These are phyloP conservation scores for Acanthosepion esculentum DNA, from an alignment of 2,888 invertebrate species.

Conservation along the genomic window DNA sequence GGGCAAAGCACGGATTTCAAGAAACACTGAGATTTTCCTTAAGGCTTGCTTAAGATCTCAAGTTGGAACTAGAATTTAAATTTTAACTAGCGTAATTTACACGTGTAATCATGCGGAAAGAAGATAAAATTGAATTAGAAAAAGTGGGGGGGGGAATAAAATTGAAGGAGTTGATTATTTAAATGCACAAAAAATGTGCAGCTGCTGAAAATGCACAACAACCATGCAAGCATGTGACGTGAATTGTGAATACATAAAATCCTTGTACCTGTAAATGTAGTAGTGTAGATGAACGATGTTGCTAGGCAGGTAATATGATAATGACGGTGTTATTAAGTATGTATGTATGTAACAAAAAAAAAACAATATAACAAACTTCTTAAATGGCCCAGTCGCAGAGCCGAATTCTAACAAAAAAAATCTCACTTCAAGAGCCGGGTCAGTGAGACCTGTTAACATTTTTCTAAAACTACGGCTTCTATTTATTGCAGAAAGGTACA, in stretches of 20 bases:
- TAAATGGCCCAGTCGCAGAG: neutral
- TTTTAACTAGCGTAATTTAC: neutral
- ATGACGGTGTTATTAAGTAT: neutral
- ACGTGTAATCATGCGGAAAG: neutral
- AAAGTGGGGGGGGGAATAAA: neutral
- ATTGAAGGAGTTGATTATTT: too few relatives aligned
- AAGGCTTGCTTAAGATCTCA: too few relatives aligned
- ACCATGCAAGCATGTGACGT: neutral
- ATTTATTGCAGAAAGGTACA: too few relatives aligned
- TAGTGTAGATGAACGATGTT: neutral
- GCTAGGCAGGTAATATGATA: neutral
- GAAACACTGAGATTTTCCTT: too few relatives aligned
- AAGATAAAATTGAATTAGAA: neutral
- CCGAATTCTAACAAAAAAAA: neutral
- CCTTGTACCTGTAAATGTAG: neutral
- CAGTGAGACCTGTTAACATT: neutral
- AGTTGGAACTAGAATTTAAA: too few relatives aligned
- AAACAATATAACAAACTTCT: neutral
- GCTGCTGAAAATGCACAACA: neutral
- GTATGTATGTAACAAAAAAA: neutral
- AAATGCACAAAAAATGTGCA: neutral
- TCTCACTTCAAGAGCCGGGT: neutral
- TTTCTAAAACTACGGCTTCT: neutral
- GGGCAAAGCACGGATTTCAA: too few relatives aligned
- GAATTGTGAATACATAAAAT: too few relatives aligned